Base-by-base conservation (phyloP, 2,113 vertebrate species). In the Engystomops pustulosus region DNA sequence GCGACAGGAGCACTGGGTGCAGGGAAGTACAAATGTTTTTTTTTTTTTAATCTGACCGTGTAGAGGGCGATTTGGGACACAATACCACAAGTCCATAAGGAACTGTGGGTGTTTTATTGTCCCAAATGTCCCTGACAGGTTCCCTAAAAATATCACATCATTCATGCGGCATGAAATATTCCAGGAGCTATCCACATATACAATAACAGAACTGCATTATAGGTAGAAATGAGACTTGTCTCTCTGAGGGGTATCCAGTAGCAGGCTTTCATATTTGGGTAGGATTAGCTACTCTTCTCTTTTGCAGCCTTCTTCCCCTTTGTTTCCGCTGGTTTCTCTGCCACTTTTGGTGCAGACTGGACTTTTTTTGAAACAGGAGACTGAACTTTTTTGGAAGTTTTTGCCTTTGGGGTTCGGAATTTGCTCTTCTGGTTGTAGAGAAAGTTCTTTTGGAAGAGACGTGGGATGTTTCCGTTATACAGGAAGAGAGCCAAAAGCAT, bases 391-490 rank as follows among this genome's bases (percentile, higher is more conserved):
- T n/a, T n/a, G n/a, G n/a, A n/a, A n/a, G n/a, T n/a, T n/a, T 0
- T 94, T 3, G 85, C 91, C 88, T 93, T 95, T 36, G 93, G 96
- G 7, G 88, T 88, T 51, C 87, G 93, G 88, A 95, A 95, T 36
- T 95, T 96, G 80, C 85, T 90, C 87, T 93, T 98, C 86, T 94
- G 95, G 53, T 87, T 88, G 86, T 96, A 97, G 1, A 99, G 76
- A 11, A 98, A 91, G 86, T 97, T 98, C 87, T 68, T 96, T 89
- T 91, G 90, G 92, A 97, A 99, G 45, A 99, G 86, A 14, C 93
- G 90, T 0, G 97, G 98, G 36, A 98, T 93, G 60, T 92, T 92
- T 1, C 98, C 97, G 72, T 92, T 90, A 86, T 93, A 90, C 9
- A 98, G 80, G 62, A 99, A 85, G 51, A 97, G 81, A 0, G 96